A percentile compares a stretch with the other conserved stretches of the same genome.
Evolutionary conservation across 2,113 vertebrate species (phyloP).

Genomic region (Pteropus alecto): DNA sequence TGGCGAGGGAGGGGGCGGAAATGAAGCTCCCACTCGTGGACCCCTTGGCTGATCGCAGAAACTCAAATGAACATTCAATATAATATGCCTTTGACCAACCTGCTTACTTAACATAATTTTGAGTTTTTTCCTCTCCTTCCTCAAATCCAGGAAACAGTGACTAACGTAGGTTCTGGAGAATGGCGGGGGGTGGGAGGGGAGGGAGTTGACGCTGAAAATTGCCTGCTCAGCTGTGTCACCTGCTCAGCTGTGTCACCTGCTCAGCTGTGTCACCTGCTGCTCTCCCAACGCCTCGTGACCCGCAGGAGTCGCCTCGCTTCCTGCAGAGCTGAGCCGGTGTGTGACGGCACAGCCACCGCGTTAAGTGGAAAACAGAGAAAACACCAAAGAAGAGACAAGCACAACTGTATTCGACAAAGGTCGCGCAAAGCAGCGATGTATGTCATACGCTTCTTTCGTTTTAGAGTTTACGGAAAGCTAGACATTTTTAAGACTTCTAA

Average conservation of each 20-base stretch:
- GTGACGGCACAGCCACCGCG: rapidly evolving
- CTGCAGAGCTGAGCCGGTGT: rapidly evolving
- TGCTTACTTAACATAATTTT: no score
- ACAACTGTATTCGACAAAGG: no score
- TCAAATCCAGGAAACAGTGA: background rate
- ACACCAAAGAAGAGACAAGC: background rate
- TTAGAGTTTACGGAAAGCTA: background rate
- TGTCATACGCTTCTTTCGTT: background rate
- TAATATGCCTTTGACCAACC: no score
- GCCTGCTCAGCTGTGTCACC: rapidly evolving
- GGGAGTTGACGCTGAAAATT: rapidly evolving
- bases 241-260: no score
- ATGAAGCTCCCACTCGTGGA: rapidly evolving
- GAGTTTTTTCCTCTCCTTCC: no score
- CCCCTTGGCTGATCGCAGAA: background rate
- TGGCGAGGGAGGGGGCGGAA: background rate
- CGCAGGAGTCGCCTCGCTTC: background rate
- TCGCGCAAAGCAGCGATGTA: no score
- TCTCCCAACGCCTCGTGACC: rapidly evolving
- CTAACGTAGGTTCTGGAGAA: background rate
- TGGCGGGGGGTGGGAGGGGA: no score
- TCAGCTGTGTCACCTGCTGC: no score
- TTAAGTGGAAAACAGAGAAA: no score
- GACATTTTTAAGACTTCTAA: background rate
- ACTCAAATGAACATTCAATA: background rate